Evolutionary conservation across 2,888 invertebrate species (phyloP), one percentile per base, ranked within the genome.

Genomic region (Phalera bucephala): DNA sequence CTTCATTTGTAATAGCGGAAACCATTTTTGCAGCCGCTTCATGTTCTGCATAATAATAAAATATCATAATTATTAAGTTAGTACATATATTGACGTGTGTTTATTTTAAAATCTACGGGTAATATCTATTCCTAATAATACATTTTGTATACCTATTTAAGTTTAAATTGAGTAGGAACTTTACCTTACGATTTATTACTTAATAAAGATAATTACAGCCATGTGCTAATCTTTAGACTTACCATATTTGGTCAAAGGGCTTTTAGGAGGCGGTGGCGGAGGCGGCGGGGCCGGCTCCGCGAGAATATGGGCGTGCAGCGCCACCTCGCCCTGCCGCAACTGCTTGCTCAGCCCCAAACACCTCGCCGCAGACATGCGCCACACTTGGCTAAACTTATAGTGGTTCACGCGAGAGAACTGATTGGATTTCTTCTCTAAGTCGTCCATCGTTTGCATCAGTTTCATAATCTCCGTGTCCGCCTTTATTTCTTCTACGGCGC

Each of bases 341-440:
- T 74, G 65, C 15, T 68, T 67, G 1, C 53, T 31, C 34, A 86
- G 40, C 33, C 71, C 68, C 1, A 40, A 20, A 45, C 87, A 86
- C 1, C 69, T 64, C 3, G 69, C 61, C 3, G 65, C 67, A 0
- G 81, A 70, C 89, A 88, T 88, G 1, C 83, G 82, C 89, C 89
- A 89, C 22, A 87, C 80, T 68, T 89, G 87, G 29, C 71, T 71
- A 40, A 87, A 94, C 63, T 93, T 93, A 40, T 91, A 91, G 55
- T 94, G 91, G 64, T 95, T 95, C 0, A 85, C 86, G 12, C 80
- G 76, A 0, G 93, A 91, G 56, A 95, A 93, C 55, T 92, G 92
- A 42, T 91, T 83, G 0, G 94, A 92, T 65, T 95, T 95, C n/a
- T 88, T 84, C 64, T 95, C 93, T 31, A 95, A 80, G 10, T 94